phyloP scores from a whole-genome alignment of 1,140 invertebrate genomes.

The Drosophila insularis region DNA sequence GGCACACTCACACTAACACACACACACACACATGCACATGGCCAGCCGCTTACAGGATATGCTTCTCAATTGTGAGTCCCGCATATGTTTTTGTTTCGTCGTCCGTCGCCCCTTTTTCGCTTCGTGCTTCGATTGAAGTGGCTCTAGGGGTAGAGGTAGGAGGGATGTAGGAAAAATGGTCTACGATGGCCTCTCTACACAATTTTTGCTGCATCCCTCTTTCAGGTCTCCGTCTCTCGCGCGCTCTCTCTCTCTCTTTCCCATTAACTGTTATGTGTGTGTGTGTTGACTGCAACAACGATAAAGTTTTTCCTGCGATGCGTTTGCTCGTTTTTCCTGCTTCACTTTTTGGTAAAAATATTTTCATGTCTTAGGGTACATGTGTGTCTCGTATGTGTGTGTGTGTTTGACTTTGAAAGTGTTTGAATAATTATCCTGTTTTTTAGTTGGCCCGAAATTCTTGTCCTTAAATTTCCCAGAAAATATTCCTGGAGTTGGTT shows the following conservation, averaged over 20 bases:
- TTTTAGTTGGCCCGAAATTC: conserved; percentile 25
- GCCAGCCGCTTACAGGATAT: conserved; percentile 64
- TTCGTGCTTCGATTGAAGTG: conserved; percentile 40
- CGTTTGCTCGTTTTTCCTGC: conserved; percentile 29
- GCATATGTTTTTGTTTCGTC: conserved; percentile 66
- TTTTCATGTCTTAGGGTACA: conserved; percentile 12
- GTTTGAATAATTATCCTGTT: conserved; percentile 78
- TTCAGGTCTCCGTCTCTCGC: too few species aligned
- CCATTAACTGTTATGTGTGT: background rate
- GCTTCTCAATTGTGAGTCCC: conserved; percentile 49
- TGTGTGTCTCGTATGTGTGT: conserved; percentile 7
- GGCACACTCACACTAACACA: conserved; percentile 24
- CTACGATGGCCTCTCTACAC: background rate
- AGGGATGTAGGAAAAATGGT: conserved; percentile 23
- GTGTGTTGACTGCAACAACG: conserved; percentile 35
- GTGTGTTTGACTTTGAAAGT: conserved; percentile 70
- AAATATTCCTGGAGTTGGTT: conserved; percentile 13
- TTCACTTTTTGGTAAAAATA: conserved; percentile 16
- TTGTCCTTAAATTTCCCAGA: background rate
- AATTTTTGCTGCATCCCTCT: conserved; percentile 40
- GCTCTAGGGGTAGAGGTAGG: background rate
- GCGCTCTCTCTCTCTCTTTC: background rate
- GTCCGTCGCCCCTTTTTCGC: conserved; percentile 34
- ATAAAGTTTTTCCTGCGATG: conserved; percentile 40
- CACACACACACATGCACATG: conserved; percentile 8